phyloP scores from a whole-genome alignment of 2,113 vertebrate species.

The Pica pica region DNA sequence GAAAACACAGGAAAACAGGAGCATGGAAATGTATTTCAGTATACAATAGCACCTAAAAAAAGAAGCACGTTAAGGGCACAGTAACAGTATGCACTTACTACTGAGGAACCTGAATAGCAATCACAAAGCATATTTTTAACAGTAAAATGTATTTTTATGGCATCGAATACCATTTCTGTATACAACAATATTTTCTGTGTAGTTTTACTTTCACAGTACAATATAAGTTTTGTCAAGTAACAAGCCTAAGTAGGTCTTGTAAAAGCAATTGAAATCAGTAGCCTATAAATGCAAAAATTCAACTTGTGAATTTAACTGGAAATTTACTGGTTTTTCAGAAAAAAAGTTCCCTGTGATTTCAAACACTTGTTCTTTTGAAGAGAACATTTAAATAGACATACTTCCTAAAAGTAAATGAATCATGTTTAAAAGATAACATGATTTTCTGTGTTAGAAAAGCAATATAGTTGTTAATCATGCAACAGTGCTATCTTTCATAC shows the following conservation, averaged over 20 bases:
- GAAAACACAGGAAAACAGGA: background rate
- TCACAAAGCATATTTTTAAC: background rate
- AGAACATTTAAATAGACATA: background rate
- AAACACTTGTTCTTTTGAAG: background rate
- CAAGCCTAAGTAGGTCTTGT: background rate
- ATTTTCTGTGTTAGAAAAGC: background rate
- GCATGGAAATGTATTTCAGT: background rate
- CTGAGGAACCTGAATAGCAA: background rate
- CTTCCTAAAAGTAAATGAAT: background rate
- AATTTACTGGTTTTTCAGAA: background rate
- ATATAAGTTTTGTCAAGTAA: background rate
- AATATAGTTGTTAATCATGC: background rate
- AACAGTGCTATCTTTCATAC: background rate
- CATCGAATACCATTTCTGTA: background rate
- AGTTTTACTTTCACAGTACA: background rate
- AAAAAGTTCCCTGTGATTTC: background rate
- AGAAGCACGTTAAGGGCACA: background rate
- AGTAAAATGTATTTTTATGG: background rate
- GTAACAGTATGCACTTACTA: background rate
- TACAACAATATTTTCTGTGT: background rate
- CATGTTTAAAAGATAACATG: background rate
- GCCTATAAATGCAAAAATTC: background rate
- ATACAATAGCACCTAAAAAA: background rate
- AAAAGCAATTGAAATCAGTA: background rate
- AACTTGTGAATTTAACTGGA: background rate